Conservation (phyloP, 2,113 vertebrate species). For the Callionymus lyra region DNA sequence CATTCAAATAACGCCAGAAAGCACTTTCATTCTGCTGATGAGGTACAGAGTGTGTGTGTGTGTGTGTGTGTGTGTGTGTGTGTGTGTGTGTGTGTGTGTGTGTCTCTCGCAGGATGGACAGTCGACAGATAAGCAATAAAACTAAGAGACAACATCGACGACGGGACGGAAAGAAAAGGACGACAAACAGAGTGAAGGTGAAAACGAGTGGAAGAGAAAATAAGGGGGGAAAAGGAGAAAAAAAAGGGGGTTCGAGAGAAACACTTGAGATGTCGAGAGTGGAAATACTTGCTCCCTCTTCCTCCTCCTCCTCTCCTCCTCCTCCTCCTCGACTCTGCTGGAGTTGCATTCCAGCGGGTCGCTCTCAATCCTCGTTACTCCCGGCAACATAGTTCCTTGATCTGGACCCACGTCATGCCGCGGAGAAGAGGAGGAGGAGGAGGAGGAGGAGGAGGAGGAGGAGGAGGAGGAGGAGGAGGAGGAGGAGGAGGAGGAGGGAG, state of each 20-base stretch:
- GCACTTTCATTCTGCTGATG: constrained; percentile 69
- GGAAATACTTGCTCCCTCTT: constrained; percentile 49
- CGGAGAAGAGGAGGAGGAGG: constrained; percentile 20
- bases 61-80: constrained; percentile 15
- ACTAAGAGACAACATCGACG: not conserved
- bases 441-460: constrained; percentile 2
- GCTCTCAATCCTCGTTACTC: constrained; percentile 59
- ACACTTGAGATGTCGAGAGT: constrained; percentile 39
- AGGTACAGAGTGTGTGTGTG: constrained; percentile 30
- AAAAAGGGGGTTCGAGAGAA: constrained; percentile 29
- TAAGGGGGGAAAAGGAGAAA: constrained; percentile 12
- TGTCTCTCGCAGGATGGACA: constrained; percentile 23
- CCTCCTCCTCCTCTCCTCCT: constrained; percentile 37
- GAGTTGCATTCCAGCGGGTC: constrained; percentile 62
- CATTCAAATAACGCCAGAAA: constrained; percentile 68
- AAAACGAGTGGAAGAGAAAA: constrained; percentile 2
- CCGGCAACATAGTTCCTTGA: constrained; percentile 62
- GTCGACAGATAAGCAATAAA: constrained; percentile 21
- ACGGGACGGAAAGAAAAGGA: constrained; percentile 3
- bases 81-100: constrained; percentile 41
- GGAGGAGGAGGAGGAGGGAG: not conserved
- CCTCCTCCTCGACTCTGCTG: constrained; percentile 54
- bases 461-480: not conserved
- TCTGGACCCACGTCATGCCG: constrained; percentile 55
- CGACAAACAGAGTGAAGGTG: constrained; percentile 3